These are phyloP conservation scores for Staurois parvus DNA, from an alignment of 2,797 vertebrate genomes.

Conservation along the genomic window DNA sequence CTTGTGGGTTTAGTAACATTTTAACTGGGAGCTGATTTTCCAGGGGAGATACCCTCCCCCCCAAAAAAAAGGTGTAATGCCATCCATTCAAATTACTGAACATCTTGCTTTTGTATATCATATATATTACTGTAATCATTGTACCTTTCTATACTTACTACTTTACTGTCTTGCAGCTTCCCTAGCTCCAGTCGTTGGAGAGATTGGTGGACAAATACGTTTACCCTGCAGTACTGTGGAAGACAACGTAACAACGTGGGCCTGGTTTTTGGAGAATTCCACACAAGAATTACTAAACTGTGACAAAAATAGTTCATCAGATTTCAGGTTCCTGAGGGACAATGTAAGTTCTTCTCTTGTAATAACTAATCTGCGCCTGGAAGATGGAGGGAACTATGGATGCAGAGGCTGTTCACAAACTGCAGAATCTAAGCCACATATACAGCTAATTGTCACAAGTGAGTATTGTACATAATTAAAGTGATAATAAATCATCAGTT, in stretches of 20 bases:
- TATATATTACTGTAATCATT: not conserved
- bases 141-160: too few species aligned
- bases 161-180: conserved; percentile 65
- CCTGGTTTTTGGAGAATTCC: conserved; percentile 77
- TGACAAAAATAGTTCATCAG: conserved; percentile 40
- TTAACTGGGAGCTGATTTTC: too few species aligned
- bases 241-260: conserved; percentile 64
- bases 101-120: too few species aligned
- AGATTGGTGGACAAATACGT: conserved; percentile 68
- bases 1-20: too few species aligned
- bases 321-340: conserved; percentile 72
- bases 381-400: conserved; percentile 82
- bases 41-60: too few species aligned
- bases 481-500: too few species aligned
- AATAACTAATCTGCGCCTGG: conserved; percentile 68
- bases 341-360: conserved; percentile 76
- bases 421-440: conserved; percentile 59
- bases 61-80: too few species aligned
- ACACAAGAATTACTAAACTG: conserved; percentile 72
- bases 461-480: conserved; percentile 66
- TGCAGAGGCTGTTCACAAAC: conserved; percentile 74
- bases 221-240: conserved; percentile 76
- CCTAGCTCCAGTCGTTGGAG: conserved; percentile 67
- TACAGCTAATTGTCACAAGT: conserved; percentile 81
- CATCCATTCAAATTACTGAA: too few species aligned